A percentile compares a stretch with the other conserved stretches of the same genome.
Evolutionary conservation across 2,888 invertebrate species (phyloP).

Genomic region (Melieria crassipennis): DNA sequence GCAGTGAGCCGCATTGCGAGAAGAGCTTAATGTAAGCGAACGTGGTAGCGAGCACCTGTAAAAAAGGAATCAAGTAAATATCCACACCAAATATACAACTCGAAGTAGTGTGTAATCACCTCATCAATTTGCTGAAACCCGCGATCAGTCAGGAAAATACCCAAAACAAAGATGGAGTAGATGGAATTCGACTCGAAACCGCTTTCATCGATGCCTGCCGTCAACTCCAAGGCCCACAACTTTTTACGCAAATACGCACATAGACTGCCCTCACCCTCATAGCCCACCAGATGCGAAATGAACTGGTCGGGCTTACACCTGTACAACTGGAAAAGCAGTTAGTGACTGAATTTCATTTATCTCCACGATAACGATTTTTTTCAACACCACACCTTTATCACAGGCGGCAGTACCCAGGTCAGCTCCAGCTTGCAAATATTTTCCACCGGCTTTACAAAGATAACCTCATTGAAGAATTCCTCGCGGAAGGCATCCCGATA

Average conservation of each 20-base stretch:
- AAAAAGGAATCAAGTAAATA: constrained; percentile 28
- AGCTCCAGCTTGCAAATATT: constrained; percentile 74
- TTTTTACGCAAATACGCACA: constrained; percentile 78
- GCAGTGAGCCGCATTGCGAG: constrained; percentile 56
- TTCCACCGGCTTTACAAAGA: constrained; percentile 79
- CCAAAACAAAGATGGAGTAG: constrained; percentile 79
- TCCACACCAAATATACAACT: too few species aligned
- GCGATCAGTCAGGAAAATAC: constrained; percentile 79
- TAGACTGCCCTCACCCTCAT: constrained; percentile 88
- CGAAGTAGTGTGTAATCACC: constrained; percentile 56
- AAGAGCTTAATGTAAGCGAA: constrained; percentile 84
- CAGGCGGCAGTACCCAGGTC: constrained; percentile 62
- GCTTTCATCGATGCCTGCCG: constrained; percentile 77
- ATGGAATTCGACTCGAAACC: constrained; percentile 84
- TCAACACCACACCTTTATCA: constrained; percentile 46
- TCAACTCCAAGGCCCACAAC: constrained; percentile 80
- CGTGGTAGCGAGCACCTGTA: constrained; percentile 77
- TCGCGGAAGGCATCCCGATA: constrained; percentile 56
- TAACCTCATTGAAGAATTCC: constrained; percentile 64
- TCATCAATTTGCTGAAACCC: constrained; percentile 78
- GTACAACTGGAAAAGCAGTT: constrained; percentile 48
- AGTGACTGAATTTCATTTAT: not conserved
- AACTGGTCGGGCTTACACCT: constrained; percentile 71
- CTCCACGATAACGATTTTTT: not conserved
- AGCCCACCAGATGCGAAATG: constrained; percentile 81